Evolutionary conservation across 2,888 invertebrate genomes (phyloP).

Genomic region (Noctua fimbriata): DNA sequence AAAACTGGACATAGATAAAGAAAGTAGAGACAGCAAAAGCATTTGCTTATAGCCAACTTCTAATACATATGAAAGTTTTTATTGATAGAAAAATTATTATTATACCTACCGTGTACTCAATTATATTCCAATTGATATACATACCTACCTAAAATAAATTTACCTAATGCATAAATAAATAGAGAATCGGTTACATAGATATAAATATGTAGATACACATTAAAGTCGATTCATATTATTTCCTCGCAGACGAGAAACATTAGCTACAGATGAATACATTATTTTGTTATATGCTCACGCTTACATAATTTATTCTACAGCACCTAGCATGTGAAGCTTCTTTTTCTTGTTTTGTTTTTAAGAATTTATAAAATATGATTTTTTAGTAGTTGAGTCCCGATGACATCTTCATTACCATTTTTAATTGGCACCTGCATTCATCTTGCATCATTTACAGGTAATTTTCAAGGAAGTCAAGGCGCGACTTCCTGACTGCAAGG

Average conservation of each 20-base stretch:
- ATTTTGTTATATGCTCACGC: conserved; percentile 5
- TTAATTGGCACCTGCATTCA: not conserved
- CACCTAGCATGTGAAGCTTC: conserved; percentile 2
- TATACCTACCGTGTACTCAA: not conserved
- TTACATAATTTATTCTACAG: conserved; percentile 32
- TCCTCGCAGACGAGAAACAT: conserved; percentile 15
- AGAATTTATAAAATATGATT: not conserved
- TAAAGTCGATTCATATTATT: conserved; percentile 41
- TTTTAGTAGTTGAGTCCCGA: not conserved
- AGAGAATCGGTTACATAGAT: conserved; percentile 3
- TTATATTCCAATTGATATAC: conserved; percentile 26
- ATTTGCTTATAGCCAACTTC: not conserved
- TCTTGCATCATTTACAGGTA: not conserved
- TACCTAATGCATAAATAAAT: conserved; percentile 45
- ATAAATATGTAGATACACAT: conserved; percentile 49
- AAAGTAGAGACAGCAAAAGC: not conserved
- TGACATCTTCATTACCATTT: not conserved
- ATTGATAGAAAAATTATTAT: not conserved
- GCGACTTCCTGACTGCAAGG: not conserved
- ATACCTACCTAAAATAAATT: conserved; percentile 21
- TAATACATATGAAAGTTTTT: not conserved
- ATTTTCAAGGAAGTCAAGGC: not conserved
- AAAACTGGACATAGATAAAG: not conserved
- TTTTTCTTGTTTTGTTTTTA: conserved; percentile 20
- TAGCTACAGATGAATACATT: conserved; percentile 32